Percentiles rank a stretch among this genome's conserved stretches.
Evolutionary conservation across 2,797 vertebrate species (phyloP).

Genomic region (Phrynocephalus guinanensis): DNA sequence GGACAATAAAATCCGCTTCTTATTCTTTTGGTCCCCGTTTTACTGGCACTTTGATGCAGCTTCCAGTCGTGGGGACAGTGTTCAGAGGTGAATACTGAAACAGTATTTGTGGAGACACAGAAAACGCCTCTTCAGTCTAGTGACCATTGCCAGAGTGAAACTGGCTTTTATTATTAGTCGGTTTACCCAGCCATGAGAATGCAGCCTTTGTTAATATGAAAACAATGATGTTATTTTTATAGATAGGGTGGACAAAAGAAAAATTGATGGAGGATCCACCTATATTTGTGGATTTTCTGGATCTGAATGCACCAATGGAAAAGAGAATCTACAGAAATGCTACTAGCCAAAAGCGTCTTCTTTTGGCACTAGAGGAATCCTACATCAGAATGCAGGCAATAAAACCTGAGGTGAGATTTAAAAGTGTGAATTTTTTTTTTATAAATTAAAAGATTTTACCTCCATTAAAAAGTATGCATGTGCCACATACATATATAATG

Average conservation of each 20-base stretch:
- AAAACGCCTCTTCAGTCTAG: no score
- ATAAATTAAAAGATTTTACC: background rate
- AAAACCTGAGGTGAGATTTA: conserved; percentile 52
- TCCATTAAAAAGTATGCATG: background rate
- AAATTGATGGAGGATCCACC: conserved; percentile 64
- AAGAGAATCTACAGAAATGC: conserved; percentile 68
- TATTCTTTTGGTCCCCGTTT: no score
- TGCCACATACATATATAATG: background rate
- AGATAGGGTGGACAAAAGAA: conserved; percentile 65
- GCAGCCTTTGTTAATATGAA: background rate
- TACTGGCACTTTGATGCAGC: no score
- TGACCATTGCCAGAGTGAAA: no score
- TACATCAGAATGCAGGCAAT: conserved; percentile 52
- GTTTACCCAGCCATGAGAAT: no score
- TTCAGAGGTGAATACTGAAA: no score
- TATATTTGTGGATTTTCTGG: conserved; percentile 76
- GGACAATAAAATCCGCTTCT: no score
- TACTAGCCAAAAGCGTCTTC: conserved; percentile 60
- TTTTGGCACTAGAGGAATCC: conserved; percentile 62
- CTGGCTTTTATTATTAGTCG: no score
- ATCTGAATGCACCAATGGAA: conserved; percentile 55
- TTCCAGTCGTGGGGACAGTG: no score
- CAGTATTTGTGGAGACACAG: no score
- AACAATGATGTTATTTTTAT: conserved; percentile 9
- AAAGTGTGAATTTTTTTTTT: background rate